Conservation (phyloP, 2,888 invertebrate species). For the Ennomos erosarius region DNA sequence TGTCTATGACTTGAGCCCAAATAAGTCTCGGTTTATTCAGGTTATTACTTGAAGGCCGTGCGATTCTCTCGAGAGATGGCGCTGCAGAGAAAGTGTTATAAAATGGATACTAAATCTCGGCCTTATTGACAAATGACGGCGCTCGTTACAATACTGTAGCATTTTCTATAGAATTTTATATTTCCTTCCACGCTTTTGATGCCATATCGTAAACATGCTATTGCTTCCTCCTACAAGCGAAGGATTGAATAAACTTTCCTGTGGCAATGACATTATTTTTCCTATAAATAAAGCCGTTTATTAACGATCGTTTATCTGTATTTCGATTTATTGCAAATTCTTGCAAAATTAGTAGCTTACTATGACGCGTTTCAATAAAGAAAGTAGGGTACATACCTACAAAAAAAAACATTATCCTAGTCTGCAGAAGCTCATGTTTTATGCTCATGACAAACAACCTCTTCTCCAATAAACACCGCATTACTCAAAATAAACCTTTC, state of each 20-base stretch:
- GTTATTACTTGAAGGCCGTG: conserved; percentile 58
- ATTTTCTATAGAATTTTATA: conserved; percentile 65
- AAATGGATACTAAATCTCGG: conserved; percentile 66
- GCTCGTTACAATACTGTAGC: conserved; percentile 70
- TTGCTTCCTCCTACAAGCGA: conserved; percentile 46
- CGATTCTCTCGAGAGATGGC: conserved; percentile 48
- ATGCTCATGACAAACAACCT: conserved; percentile 18
- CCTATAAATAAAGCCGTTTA: conserved; percentile 46
- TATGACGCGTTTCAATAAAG: too few species aligned
- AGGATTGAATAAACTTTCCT: conserved; percentile 45
- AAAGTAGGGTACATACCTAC: too few species aligned
- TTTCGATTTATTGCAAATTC: conserved; percentile 25
- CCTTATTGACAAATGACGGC: conserved; percentile 72
- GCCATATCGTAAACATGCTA: conserved; percentile 54
- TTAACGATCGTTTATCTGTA: conserved; percentile 41
- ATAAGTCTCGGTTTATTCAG: conserved; percentile 62
- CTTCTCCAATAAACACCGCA: conserved; percentile 1
- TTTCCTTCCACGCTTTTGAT: conserved; percentile 56
- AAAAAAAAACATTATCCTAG: too few species aligned
- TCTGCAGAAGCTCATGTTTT: not conserved
- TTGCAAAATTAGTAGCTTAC: too few species aligned
- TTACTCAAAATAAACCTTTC: too few species aligned
- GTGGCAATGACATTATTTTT: conserved; percentile 41
- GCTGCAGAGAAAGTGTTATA: conserved; percentile 51
- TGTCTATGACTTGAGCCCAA: too few species aligned